Evolutionary conservation across 2,888 invertebrate species (phyloP).

Genomic region (Chymomyza amoena): DNA sequence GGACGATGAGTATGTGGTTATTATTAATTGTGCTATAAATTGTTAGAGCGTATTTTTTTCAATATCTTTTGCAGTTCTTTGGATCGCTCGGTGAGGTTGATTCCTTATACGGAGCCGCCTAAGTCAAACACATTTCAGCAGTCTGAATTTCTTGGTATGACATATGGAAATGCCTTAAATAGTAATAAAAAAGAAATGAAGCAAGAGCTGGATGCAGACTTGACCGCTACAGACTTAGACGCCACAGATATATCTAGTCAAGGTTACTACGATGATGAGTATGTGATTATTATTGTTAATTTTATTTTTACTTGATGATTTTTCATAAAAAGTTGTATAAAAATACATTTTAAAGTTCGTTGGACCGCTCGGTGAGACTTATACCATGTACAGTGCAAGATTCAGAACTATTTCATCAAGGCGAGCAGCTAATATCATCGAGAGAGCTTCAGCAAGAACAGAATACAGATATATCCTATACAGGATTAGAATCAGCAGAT

Average conservation of each 20-base stretch:
- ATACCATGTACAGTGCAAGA: background rate
- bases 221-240: conserved; percentile 9
- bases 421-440: background rate
- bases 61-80: conserved; percentile 26
- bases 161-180: too few relatives aligned
- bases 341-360: conserved; percentile 18
- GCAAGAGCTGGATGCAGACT: conserved; percentile 51
- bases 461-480: background rate
- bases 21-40: too few relatives aligned
- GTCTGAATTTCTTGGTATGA: too few relatives aligned
- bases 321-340: background rate
- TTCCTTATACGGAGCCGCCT: too few relatives aligned
- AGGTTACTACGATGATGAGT: conserved; percentile 49
- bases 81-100: conserved; percentile 1
- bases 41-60: background rate
- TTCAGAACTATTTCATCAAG: conserved; percentile 32
- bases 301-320: background rate
- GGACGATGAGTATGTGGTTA: conserved; percentile 45
- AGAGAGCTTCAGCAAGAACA: too few relatives aligned
- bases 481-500: background rate
- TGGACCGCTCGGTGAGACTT: conserved; percentile 30
- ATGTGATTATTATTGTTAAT: background rate
- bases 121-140: too few relatives aligned
- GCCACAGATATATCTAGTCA: background rate
- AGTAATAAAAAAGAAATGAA: too few relatives aligned